Evolutionary conservation across 2,797 vertebrate species (phyloP), one percentile per base, ranked within the genome.

Genomic region (Paramormyrops hopkinsi): DNA sequence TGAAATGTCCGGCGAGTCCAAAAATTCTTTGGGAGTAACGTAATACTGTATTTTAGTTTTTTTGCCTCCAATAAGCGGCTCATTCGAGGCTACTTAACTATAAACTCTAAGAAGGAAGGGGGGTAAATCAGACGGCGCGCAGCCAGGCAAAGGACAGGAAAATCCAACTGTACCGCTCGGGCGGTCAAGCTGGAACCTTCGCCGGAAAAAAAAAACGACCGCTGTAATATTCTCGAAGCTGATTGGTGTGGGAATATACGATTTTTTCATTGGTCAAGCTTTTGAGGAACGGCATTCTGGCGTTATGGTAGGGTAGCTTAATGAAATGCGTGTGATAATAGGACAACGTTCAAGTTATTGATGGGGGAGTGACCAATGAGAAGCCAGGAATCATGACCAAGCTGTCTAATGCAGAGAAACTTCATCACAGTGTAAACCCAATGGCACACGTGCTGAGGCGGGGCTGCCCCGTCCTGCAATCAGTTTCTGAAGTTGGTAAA

Each of bases 401-500:
- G 37, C 83, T 25, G 29, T 29, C 14, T 0, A 37, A 9, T 48
- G 79, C 44, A 79, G 37, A 73, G 33, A 7, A 25, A 12, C n/a
- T 17, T 54, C 25, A 17, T 4, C 5, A 19, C 4, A 11, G 7
- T 0, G n/a, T 41, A 19, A 33, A 48, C n/a, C 93, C 92, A 93
- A 92, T 94, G 29, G 90, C 0, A 54, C 51, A 8, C 14, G 46
- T 2, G 1, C 0, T 44, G n/a, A 56, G 92, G 92, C 88, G 90
- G 92, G 33, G 65, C 29, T 59, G 12, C 82, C 2, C 37, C 1
- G 25, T 48, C 19, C 25, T 51, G 86, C 91, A 89, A 90, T 88
- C 91, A 89, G 88, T 50, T 89, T 65, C 83, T 54, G 59, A 82
- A 91, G 90, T 92, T 92, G 89, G 93, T 93, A 93, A 93, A 93